These are phyloP conservation scores for Anas platyrhynchos DNA, from an alignment of 2,113 vertebrate genomes.

Conservation along the genomic window DNA sequence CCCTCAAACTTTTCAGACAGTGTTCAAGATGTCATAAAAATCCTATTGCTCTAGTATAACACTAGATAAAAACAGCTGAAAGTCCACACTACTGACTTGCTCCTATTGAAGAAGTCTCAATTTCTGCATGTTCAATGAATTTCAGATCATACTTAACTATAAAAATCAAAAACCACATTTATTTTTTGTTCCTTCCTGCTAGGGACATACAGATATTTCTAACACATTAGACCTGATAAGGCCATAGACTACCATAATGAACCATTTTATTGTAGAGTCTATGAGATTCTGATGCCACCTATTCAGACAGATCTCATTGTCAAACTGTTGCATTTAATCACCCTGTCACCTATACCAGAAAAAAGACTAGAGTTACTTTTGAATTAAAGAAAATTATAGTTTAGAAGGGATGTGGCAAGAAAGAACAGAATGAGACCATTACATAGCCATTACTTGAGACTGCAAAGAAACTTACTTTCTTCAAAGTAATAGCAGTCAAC, in stretches of 20 bases:
- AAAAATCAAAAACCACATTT: neutral
- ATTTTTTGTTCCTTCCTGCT: neutral
- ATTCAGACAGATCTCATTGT: neutral
- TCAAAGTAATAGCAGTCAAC: neutral
- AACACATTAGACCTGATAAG: neutral
- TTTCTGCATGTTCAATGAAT: neutral
- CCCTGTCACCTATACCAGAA: neutral
- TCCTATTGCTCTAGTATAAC: neutral
- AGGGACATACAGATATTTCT: neutral
- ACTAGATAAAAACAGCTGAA: neutral
- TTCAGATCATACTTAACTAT: neutral
- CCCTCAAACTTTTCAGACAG: neutral
- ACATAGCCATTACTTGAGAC: slow-evolving; percentile 9
- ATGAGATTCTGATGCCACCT: neutral
- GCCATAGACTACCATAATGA: neutral
- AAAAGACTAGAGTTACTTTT: neutral
- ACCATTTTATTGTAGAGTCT: neutral
- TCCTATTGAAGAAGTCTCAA: neutral
- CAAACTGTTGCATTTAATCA: neutral
- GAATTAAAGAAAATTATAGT: slow-evolving; percentile 15
- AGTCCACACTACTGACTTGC: neutral
- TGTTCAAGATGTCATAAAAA: neutral
- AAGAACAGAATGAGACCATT: neutral
- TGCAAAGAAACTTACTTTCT: neutral
- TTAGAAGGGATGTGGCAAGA: neutral